phyloP scores from a whole-genome alignment of 1,140 invertebrate genomes.

The Pseudomyrmex gracilis region DNA sequence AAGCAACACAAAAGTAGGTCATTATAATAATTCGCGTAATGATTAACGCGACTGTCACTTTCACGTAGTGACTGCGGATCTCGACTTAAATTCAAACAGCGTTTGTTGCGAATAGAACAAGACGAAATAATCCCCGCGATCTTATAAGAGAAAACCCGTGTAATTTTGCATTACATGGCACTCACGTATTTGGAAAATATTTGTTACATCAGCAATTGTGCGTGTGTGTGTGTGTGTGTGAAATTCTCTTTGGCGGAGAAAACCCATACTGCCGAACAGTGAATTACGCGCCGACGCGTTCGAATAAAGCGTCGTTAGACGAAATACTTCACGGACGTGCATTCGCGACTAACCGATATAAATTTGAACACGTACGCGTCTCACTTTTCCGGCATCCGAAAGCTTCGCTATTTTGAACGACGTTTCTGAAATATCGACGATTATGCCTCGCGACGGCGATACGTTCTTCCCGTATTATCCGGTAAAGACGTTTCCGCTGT shows the following conservation, averaged over 20 bases:
- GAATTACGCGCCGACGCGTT: constrained; percentile 26
- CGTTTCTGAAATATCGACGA: constrained; percentile 46
- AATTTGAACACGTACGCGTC: constrained; percentile 39
- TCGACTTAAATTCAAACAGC: constrained; percentile 5
- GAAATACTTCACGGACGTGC: constrained; percentile 32
- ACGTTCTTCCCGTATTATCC: constrained; percentile 28
- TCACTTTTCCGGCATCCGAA: constrained; percentile 25
- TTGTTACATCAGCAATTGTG: constrained; percentile 30
- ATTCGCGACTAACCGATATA: constrained; percentile 45
- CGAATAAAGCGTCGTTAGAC: constrained; percentile 51
- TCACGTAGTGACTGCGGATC: not conserved
- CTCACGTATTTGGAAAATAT: constrained; percentile 53
- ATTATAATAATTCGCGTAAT: constrained; percentile 6
- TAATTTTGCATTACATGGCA: constrained; percentile 47
- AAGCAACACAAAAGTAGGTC: not conserved
- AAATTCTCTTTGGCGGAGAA: constrained; percentile 15
- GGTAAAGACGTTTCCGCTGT: constrained; percentile 8
- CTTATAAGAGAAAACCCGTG: constrained; percentile 1
- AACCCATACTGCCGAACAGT: constrained; percentile 4
- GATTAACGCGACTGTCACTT: constrained; percentile 4
- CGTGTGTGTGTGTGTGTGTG: constrained; percentile 10
- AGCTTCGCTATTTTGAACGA: constrained; percentile 26
- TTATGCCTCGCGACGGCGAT: constrained; percentile 25
- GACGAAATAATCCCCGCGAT: constrained; percentile 14
- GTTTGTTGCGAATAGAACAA: constrained; percentile 14